Percentiles rank a stretch among this genome's conserved stretches.
These are phyloP conservation scores for Stratiomys singularior DNA, from an alignment of 2,888 invertebrate genomes.

Conservation along the genomic window DNA sequence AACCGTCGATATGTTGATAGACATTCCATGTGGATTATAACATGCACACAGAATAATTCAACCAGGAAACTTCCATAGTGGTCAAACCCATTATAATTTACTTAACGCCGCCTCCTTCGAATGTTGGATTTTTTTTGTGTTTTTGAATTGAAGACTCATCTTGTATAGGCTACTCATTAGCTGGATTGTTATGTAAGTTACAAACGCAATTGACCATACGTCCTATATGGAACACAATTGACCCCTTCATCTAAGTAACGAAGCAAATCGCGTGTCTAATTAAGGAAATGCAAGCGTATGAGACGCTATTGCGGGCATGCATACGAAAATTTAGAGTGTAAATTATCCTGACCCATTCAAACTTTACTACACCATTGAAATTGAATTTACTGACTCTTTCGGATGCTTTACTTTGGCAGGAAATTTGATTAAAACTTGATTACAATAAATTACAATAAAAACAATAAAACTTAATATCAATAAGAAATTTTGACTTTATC, in stretches of 20 bases:
- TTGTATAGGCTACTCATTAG: constrained; percentile 36
- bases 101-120: constrained; percentile 12
- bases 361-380: too few relatives aligned
- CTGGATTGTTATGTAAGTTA: background rate
- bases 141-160: constrained; percentile 23
- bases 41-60: constrained; percentile 28
- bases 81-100: constrained; percentile 30
- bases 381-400: too few relatives aligned
- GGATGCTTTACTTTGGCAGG: too few relatives aligned
- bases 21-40: background rate
- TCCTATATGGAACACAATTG: background rate
- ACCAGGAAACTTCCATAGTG: background rate
- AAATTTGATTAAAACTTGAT: too few relatives aligned
- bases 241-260: background rate
- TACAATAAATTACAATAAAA: too few relatives aligned
- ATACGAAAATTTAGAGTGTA: too few relatives aligned
- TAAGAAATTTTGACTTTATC: too few relatives aligned
- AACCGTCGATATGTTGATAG: background rate
- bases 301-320: too few relatives aligned
- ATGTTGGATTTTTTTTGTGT: too few relatives aligned
- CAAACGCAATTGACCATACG: constrained; percentile 11
- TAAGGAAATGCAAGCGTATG: background rate
- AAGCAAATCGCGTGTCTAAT: constrained; percentile 37
- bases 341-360: too few relatives aligned
- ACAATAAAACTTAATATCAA: too few relatives aligned